These are phyloP conservation scores for Vidua macroura DNA, from an alignment of 2,113 vertebrate genomes.

Conservation along the genomic window DNA sequence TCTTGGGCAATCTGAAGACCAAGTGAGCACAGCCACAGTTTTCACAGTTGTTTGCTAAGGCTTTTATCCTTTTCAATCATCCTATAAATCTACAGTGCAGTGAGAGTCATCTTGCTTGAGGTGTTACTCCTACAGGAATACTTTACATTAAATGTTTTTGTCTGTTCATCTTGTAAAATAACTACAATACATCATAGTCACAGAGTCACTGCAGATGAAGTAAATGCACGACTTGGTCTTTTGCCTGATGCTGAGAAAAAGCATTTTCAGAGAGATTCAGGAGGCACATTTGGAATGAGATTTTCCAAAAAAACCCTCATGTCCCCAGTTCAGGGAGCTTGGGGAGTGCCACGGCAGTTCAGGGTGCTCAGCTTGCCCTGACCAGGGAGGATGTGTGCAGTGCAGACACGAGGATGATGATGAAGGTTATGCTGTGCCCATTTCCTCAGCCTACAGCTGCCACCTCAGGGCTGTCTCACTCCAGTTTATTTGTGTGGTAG, in stretches of 20 bases:
- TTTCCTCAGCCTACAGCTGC: neutral
- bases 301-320: neutral
- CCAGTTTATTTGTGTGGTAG: accelerated
- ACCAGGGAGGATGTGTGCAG: neutral
- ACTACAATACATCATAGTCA: neutral
- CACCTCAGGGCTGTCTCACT: neutral
- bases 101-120: neutral
- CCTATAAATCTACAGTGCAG: neutral
- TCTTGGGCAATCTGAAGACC: neutral
- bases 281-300: neutral
- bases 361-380: neutral
- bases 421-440: neutral
- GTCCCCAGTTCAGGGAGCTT: accelerated
- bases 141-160: neutral
- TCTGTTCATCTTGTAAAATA: neutral
- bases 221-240: neutral
- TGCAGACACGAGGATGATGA: neutral
- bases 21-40: neutral
- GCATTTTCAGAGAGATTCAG: neutral
- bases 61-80: neutral
- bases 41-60: neutral
- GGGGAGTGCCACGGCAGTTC: neutral
- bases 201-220: neutral
- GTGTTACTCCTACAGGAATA: neutral
- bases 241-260: neutral